Evolutionary conservation across 2,888 invertebrate genomes (phyloP).

Genomic region (Pristionchus fissidentatus): DNA sequence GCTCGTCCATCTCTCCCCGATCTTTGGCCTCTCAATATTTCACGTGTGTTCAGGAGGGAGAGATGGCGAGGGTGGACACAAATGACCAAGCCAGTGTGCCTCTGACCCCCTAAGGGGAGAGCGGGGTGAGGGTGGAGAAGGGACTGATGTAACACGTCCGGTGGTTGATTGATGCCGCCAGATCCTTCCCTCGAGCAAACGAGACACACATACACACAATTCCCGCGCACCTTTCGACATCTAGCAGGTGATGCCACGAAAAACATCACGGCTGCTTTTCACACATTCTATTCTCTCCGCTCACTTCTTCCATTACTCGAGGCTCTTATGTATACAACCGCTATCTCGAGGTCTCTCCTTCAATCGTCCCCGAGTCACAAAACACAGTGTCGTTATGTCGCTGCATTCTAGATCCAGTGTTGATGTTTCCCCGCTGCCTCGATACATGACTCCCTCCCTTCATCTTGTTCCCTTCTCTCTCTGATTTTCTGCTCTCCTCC

Average conservation of each 20-base stretch:
- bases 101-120: too few species aligned
- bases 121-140: too few species aligned
- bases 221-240: not conserved
- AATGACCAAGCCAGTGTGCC: not conserved
- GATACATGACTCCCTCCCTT: not conserved
- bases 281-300: not conserved
- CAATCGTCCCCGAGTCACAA: too few species aligned
- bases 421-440: too few species aligned
- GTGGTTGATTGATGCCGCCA: not conserved
- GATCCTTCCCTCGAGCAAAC: not conserved
- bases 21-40: not conserved
- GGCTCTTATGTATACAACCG: not conserved
- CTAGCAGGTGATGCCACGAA: not conserved
- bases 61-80: not conserved
- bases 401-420: too few species aligned
- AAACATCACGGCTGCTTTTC: conserved; percentile 1
- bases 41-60: not conserved
- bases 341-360: too few species aligned
- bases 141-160: conserved; percentile 15
- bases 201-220: not conserved
- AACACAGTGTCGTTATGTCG: too few species aligned
- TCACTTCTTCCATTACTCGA: not conserved
- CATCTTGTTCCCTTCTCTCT: conserved; percentile 24
- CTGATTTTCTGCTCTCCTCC: not conserved
- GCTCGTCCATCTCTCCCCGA: not conserved